Evolutionary conservation across 1,140 invertebrate species (phyloP).

Genomic region (Pomacea maculata): DNA sequence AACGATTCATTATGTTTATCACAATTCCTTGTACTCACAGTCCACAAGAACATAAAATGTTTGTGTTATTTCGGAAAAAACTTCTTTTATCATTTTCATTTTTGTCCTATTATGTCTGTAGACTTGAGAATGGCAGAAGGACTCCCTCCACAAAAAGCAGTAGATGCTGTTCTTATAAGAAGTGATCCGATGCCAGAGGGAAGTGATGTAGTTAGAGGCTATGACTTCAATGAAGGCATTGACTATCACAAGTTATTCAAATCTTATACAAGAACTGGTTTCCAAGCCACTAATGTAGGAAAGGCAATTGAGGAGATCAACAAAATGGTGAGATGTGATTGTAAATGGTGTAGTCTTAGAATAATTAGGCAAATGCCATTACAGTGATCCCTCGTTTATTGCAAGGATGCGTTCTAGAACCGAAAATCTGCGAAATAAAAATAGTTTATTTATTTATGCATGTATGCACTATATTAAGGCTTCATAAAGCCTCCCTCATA

Average conservation of each 20-base stretch:
- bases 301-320: slow-evolving; percentile 90
- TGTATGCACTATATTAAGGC: too few relatives aligned
- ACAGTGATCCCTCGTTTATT: too few relatives aligned
- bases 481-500: too few relatives aligned
- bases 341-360: too few relatives aligned
- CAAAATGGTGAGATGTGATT: slow-evolving; percentile 78
- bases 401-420: too few relatives aligned
- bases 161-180: slow-evolving; percentile 51
- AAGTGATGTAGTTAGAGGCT: slow-evolving; percentile 65
- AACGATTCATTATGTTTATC: not conserved
- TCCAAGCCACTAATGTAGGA: slow-evolving; percentile 96
- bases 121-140: slow-evolving; percentile 25
- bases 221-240: slow-evolving; percentile 93
- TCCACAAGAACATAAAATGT: not conserved
- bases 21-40: not conserved
- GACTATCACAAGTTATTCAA: slow-evolving; percentile 87
- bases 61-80: not conserved
- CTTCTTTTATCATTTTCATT: not conserved
- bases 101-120: not conserved
- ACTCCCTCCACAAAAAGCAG: slow-evolving; percentile 35
- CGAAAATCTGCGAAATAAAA: too few relatives aligned
- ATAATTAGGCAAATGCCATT: too few relatives aligned
- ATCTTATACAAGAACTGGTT: slow-evolving; percentile 84
- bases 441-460: too few relatives aligned
- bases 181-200: slow-evolving; percentile 44